Evolutionary conservation across 2,113 vertebrate genomes (phyloP), one percentile per base, ranked within the genome.

Genomic region (Odobenus rosmarus): DNA sequence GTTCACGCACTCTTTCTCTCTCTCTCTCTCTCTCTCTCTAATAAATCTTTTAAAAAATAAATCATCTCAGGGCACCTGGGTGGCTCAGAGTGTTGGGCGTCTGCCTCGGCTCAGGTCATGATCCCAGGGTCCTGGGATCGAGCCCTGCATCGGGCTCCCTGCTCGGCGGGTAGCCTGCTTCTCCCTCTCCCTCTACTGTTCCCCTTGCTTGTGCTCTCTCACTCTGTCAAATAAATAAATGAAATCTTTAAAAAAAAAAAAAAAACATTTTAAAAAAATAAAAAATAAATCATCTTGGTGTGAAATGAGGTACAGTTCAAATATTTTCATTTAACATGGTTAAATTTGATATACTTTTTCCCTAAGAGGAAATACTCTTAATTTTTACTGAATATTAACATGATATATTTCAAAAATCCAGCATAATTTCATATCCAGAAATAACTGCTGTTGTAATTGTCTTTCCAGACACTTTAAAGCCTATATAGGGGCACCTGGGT

Each of bases 321-420:
- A 87, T 24, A 91, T 93, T 71, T 88, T 93, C n/a, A 76, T 77
- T 82, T 91, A 94, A 71, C 15, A 46, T 76, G 57, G 7, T 91
- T 96, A 39, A 83, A 71, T 84, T 82, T 23, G 10, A 46, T 88
- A 88, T 9, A 53, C 31, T n/a, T 94, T 91, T 82, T 67, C n/a
- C 51, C 57, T 51, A 55, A 64, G 82, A 67, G 21, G 39, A 91
- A 77, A 61, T 69, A 62, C 18, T 72, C 16, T 90, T 83, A 83
- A 83, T 69, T 77, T 96, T 88, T 92, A 46, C 14, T 49, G 14
- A 91, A 59, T 76, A 67, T 74, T 87, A 64, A 82, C 55, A 67
- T 57, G 33, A 88, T 74, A 31, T 72, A 71, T 95, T 85, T 93
- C n/a, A 53, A 64, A 95, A 89, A 49, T 62, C 16, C 18, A 83